phyloP scores from a whole-genome alignment of 2,888 invertebrate species.

The Hermaeophaga mercurialis region DNA sequence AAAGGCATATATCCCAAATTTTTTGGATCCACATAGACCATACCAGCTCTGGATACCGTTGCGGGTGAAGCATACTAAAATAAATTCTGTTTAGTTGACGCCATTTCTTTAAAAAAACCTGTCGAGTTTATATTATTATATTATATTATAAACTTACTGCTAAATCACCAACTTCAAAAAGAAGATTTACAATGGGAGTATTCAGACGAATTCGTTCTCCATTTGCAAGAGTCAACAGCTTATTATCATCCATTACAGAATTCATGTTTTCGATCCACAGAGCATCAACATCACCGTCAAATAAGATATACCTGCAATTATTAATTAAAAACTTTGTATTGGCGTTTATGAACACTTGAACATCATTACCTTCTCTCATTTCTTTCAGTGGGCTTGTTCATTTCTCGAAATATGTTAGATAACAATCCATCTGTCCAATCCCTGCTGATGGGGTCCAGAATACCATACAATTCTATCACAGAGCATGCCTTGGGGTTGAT shows the following conservation, averaged over 20 bases:
- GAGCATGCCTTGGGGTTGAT: slow-evolving; percentile 91
- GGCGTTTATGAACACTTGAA: too few species aligned
- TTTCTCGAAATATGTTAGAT: slow-evolving; percentile 88
- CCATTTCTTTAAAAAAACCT: too few species aligned
- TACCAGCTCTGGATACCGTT: slow-evolving; percentile 86
- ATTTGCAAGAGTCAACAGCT: slow-evolving; percentile 85
- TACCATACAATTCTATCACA: slow-evolving; percentile 88
- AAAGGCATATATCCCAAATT: slow-evolving; percentile 85
- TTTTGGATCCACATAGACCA: slow-evolving; percentile 94
- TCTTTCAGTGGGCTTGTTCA: slow-evolving; percentile 78
- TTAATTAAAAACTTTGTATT: too few species aligned
- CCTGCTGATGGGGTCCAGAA: slow-evolving; percentile 81
- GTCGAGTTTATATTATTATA: too few species aligned
- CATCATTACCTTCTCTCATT: slow-evolving; percentile 64
- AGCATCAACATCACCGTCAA: slow-evolving; percentile 94
- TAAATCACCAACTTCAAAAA: slow-evolving; percentile 70
- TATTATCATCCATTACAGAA: slow-evolving; percentile 96
- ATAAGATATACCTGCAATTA: slow-evolving; percentile 68
- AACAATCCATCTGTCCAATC: slow-evolving; percentile 94
- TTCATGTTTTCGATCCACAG: slow-evolving; percentile 98
- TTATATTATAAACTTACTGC: background rate
- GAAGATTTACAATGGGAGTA: slow-evolving; percentile 81
- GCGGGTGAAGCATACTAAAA: slow-evolving; percentile 91
- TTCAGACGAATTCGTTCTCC: slow-evolving; percentile 75
- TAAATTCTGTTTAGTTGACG: too few species aligned